phyloP scores from a whole-genome alignment of 2,888 invertebrate genomes.

The Synanthedon myopaeformis region DNA sequence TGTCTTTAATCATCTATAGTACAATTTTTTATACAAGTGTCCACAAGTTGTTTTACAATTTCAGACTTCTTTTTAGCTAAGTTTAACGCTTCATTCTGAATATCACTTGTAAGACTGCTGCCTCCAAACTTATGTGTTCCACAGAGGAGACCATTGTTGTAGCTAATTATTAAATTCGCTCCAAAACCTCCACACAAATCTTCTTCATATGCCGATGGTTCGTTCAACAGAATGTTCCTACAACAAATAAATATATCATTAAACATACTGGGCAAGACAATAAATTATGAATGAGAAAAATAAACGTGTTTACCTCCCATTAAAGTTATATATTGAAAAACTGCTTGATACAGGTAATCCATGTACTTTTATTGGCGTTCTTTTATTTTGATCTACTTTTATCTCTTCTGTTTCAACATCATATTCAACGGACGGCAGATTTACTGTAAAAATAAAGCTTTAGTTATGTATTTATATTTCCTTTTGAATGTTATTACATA shows the following conservation, averaged over 20 bases:
- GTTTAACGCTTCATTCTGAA: slow-evolving; percentile 70
- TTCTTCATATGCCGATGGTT: slow-evolving; percentile 88
- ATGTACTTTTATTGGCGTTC: slow-evolving; percentile 66
- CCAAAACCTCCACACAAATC: slow-evolving; percentile 74
- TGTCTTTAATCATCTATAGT: background rate
- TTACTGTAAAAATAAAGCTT: slow-evolving; percentile 59
- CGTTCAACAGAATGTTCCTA: slow-evolving; percentile 77
- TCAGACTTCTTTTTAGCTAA: slow-evolving; percentile 71
- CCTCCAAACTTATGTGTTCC: slow-evolving; percentile 83
- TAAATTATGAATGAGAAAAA: background rate
- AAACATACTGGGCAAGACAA: too few relatives aligned
- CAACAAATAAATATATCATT: slow-evolving; percentile 23
- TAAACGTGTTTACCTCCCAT: slow-evolving; percentile 25
- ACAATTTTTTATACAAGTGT: slow-evolving; percentile 35
- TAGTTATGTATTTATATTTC: too few relatives aligned
- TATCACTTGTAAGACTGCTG: slow-evolving; percentile 67
- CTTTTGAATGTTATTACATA: background rate
- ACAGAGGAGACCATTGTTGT: slow-evolving; percentile 73
- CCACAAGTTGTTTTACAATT: slow-evolving; percentile 54
- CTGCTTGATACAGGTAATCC: slow-evolving; percentile 78
- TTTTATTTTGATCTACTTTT: slow-evolving; percentile 68
- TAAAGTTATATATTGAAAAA: slow-evolving; percentile 81
- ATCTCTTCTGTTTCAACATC: slow-evolving; percentile 77
- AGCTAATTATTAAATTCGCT: slow-evolving; percentile 74
- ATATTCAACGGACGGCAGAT: slow-evolving; percentile 76